phyloP scores from a whole-genome alignment of 2,113 vertebrate species.

The Anarhynchus alexandrinus region DNA sequence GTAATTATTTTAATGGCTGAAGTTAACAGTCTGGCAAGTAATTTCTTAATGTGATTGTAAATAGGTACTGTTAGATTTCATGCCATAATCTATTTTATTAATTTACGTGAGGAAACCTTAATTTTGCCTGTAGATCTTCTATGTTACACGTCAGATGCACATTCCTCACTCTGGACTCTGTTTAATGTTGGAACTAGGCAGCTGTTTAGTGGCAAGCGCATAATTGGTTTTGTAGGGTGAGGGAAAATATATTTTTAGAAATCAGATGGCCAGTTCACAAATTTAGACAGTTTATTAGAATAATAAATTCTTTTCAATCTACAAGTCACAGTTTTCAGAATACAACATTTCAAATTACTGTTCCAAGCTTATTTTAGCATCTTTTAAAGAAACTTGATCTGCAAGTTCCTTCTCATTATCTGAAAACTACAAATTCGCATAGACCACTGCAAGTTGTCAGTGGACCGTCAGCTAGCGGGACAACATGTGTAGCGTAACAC shows the following conservation, averaged over 20 bases:
- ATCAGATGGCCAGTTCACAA: neutral
- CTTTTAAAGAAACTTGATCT: neutral
- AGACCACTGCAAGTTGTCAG: neutral
- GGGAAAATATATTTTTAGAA: neutral
- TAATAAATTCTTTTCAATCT: neutral
- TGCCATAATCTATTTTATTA: neutral
- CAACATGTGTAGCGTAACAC: neutral
- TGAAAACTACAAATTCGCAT: neutral
- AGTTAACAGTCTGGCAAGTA: slow-evolving; percentile 25
- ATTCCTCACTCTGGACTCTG: neutral
- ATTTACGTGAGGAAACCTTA: neutral
- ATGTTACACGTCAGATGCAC: neutral
- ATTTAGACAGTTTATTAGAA: neutral
- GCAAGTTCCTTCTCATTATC: neutral
- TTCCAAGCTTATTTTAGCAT: neutral
- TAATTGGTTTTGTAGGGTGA: neutral
- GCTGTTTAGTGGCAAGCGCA: slow-evolving; percentile 4
- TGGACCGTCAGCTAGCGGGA: neutral
- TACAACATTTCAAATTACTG: neutral
- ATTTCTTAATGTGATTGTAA: neutral
- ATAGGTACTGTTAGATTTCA: slow-evolving; percentile 11
- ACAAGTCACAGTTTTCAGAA: neutral
- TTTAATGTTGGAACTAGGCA: neutral
- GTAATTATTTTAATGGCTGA: slow-evolving; percentile 38
- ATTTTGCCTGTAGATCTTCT: slow-evolving; percentile 32